Evolutionary conservation across 2,797 vertebrate genomes (phyloP), one percentile per base, ranked within the genome.

Genomic region (Spinibarbus caldwelli): DNA sequence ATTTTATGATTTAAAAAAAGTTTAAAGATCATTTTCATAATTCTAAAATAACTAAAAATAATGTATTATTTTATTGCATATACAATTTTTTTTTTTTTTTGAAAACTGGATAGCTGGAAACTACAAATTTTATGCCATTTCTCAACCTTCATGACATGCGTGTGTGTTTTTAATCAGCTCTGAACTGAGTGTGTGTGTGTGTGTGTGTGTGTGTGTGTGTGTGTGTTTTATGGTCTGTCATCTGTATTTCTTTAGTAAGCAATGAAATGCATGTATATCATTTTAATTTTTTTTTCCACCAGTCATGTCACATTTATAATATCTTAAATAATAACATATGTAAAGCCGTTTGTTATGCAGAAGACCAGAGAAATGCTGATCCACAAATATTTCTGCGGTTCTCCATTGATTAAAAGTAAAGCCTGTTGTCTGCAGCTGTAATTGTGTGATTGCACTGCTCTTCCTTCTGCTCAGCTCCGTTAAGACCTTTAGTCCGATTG

Each of bases 181-280:
- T 19, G 14, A n/a, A n/a, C n/a, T n/a, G 31, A 2, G 31, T 34
- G 31, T 34, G 31, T 34, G 31, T 34, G 31, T 34, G 34, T 36
- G 34, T 36, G 34, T 36, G 34, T 36, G 34, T 36, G 34, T 11
- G 34, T n/a, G 52, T 79, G 59, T 71, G 38, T 34, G n/a, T 45
- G n/a, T 47, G 29, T 31, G 43, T n/a, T 59, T 83, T 75, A 83
- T 26, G 38, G 5, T 23, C 41, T 73, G 11, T 75, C 54, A 64
- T 83, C 70, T 75, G 71, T 64, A 19, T 73, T 38, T 66, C 43
- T 76, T 64, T 83, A 59, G 52, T 43, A 36, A 66, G 71, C 57
- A 66, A 47, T 66, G 66, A 66, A 83, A 76, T 64, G 4, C 29
- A 19, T 64, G 54, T 43, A 62, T 36, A 49, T 83, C 43, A 76